These are phyloP conservation scores for Acanthoscelides obtectus DNA, from an alignment of 2,888 invertebrate species.

Conservation along the genomic window DNA sequence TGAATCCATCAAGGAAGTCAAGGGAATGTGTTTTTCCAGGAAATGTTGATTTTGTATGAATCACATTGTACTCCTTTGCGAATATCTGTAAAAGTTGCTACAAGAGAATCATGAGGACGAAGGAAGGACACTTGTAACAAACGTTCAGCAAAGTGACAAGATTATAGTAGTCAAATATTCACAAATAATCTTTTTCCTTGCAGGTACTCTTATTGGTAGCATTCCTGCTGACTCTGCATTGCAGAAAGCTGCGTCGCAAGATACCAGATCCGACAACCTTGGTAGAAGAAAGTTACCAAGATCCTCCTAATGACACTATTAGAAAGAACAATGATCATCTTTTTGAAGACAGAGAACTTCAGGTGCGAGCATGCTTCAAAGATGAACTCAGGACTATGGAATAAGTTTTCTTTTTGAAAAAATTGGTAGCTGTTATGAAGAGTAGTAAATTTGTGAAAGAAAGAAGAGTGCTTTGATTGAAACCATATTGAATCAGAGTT, in stretches of 20 bases:
- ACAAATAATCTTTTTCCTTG: no score
- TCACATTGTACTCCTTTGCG: no score
- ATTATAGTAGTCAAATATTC: no score
- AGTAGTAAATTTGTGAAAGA: not conserved
- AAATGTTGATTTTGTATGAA: no score
- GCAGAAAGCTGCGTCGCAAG: conserved; percentile 7
- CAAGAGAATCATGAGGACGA: no score
- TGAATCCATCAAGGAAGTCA: no score
- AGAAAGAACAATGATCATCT: conserved; percentile 20
- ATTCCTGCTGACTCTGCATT: conserved; percentile 27
- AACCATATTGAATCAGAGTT: no score
- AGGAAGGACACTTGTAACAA: no score
- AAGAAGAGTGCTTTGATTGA: no score
- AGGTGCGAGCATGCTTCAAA: conserved; percentile 26
- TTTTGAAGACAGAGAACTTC: conserved; percentile 33
- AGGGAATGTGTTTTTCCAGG: no score
- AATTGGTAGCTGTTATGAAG: not conserved
- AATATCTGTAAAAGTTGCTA: no score
- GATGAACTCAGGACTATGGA: conserved; percentile 27
- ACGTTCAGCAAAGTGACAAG: no score
- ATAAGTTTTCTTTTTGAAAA: not conserved
- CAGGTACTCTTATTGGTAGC: conserved; percentile 15
- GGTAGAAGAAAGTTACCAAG: conserved; percentile 22
- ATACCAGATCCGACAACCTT: conserved; percentile 7
- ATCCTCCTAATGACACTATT: conserved; percentile 19